Evolutionary conservation across 1,140 invertebrate genomes (phyloP).

Genomic region (Micrasema minimum): DNA sequence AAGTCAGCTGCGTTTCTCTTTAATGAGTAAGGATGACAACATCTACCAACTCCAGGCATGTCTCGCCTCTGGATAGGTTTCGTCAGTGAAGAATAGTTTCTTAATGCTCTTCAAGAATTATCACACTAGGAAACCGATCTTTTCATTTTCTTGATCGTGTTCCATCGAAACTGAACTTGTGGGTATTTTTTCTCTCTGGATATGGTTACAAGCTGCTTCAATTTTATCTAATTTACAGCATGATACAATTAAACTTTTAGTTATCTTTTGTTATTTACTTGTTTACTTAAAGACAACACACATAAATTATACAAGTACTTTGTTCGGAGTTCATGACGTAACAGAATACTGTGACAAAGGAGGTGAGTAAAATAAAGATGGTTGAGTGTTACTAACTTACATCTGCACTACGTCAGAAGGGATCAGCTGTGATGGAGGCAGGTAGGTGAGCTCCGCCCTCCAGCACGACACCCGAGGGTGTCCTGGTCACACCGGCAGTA

Average conservation of each 20-base stretch:
- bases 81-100: too few relatives aligned
- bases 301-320: not conserved
- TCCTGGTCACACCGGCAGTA: conserved; percentile 76
- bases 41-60: too few relatives aligned
- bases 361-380: not conserved
- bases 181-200: too few relatives aligned
- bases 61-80: too few relatives aligned
- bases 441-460: conserved; percentile 71
- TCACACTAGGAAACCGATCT: too few relatives aligned
- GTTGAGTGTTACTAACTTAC: conserved; percentile 62
- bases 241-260: not conserved
- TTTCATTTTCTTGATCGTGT: too few relatives aligned
- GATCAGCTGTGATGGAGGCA: conserved; percentile 75
- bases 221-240: not conserved
- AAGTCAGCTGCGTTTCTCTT: not conserved
- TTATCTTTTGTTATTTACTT: not conserved
- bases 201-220: not conserved
- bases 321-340: not conserved
- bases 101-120: too few relatives aligned
- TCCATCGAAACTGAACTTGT: too few relatives aligned
- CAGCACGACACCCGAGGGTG: conserved; percentile 77
- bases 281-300: not conserved
- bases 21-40: too few relatives aligned
- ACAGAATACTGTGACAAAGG: not conserved
- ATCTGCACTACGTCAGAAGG: conserved; percentile 76